A percentile compares a stretch with the other conserved stretches of the same genome.
Evolutionary conservation across 2,113 vertebrate species (phyloP).

Genomic region (Ornithorhynchus anatinus): DNA sequence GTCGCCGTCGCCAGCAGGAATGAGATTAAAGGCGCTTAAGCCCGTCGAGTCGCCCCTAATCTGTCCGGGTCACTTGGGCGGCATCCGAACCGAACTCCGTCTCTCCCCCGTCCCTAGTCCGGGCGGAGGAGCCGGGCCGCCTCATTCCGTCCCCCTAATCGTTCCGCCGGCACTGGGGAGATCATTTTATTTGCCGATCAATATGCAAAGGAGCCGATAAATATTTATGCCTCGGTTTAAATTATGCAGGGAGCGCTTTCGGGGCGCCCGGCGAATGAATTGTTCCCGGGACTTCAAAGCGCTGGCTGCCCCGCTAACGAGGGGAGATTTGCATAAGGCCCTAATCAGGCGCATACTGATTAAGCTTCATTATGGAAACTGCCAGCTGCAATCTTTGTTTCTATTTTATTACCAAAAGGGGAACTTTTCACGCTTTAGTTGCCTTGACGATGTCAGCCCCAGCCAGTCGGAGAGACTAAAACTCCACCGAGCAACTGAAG

Average conservation of each 20-base stretch:
- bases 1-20: conserved; percentile 81
- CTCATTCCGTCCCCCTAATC: conserved; percentile 93
- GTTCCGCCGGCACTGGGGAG: conserved; percentile 84
- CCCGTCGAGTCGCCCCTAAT: conserved; percentile 80
- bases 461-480: conserved; percentile 79
- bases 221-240: conserved; percentile 98
- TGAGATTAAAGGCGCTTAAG: conserved; percentile 83
- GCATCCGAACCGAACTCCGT: conserved; percentile 75
- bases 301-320: conserved; percentile 95
- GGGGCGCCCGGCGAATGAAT: conserved; percentile 97
- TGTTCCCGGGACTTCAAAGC: conserved; percentile 99
- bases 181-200: conserved; percentile 98
- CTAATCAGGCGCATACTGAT: conserved; percentile 99
- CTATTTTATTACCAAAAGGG: conserved; percentile 95
- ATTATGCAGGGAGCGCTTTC: conserved; percentile 99
- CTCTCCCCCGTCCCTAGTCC: conserved; percentile 67
- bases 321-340: conserved; percentile 98
- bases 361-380: conserved; percentile 99
- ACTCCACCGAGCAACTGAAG: conserved; percentile 81
- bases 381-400: conserved; percentile 99
- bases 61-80: conserved; percentile 78
- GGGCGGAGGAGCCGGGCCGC: conserved; percentile 77
- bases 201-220: conserved; percentile 99
- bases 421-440: conserved; percentile 94
- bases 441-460: conserved; percentile 92